phyloP scores from a whole-genome alignment of 2,888 invertebrate genomes.

The Papilio demoleus region DNA sequence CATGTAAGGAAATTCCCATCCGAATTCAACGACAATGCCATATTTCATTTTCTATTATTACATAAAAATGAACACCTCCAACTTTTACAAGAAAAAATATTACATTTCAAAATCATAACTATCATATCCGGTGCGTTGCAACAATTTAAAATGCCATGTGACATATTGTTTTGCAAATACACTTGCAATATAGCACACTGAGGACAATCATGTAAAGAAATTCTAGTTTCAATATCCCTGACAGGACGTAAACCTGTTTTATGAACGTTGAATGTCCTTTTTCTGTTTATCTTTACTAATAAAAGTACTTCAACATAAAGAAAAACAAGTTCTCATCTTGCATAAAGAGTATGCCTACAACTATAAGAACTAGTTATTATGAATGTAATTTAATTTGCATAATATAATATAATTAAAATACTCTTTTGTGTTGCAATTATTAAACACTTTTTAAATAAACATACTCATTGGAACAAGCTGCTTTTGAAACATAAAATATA shows the following conservation, averaged over 20 bases:
- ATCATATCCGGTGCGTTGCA: background rate
- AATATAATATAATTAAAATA: too few relatives aligned
- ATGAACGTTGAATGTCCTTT: background rate
- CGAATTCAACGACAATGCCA: too few relatives aligned
- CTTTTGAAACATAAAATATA: background rate
- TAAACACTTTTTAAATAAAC: background rate
- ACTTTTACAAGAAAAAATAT: too few relatives aligned
- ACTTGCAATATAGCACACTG: background rate
- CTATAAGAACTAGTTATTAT: background rate
- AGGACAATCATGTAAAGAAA: background rate
- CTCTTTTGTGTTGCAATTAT: too few relatives aligned
- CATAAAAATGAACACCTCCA: too few relatives aligned
- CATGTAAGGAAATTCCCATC: background rate
- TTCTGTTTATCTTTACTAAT: background rate
- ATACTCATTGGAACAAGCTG: too few relatives aligned
- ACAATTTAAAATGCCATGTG: background rate
- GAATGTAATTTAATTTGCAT: too few relatives aligned
- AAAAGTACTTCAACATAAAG: background rate
- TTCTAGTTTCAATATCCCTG: constrained; percentile 1
- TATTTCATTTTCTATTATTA: too few relatives aligned
- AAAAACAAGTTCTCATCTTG: background rate
- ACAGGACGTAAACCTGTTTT: constrained; percentile 9
- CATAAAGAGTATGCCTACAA: background rate
- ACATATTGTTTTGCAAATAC: background rate
- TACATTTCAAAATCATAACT: too few relatives aligned